A percentile compares a stretch with the other conserved stretches of the same genome.
These are phyloP conservation scores for Mustela nigripes DNA, from an alignment of 2,113 vertebrate genomes.

Conservation along the genomic window DNA sequence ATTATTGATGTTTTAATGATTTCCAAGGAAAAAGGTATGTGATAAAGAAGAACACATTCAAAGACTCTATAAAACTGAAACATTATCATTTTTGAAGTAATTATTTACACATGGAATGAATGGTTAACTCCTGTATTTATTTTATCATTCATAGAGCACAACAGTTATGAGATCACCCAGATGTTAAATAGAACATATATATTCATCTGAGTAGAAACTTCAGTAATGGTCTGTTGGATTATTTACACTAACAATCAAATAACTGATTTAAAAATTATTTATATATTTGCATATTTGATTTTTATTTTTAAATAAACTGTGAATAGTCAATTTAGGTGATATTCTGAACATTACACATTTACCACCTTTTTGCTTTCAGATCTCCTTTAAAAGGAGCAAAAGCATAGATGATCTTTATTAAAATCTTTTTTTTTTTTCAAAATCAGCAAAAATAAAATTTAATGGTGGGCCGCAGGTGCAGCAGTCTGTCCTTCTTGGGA, in stretches of 20 bases:
- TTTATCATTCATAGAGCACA: not conserved
- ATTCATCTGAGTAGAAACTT: not conserved
- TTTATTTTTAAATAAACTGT: slow-evolving; percentile 33
- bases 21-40: not conserved
- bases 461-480: slow-evolving; percentile 49
- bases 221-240: not conserved
- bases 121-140: not conserved
- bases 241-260: slow-evolving; percentile 47
- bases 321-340: not conserved
- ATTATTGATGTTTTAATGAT: not conserved
- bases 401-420: not conserved
- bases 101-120: not conserved
- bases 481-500: not conserved
- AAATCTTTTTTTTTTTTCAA: not conserved
- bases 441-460: slow-evolving; percentile 67
- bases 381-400: not conserved
- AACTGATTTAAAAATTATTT: not conserved
- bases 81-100: not conserved
- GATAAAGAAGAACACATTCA: not conserved
- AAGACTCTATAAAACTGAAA: slow-evolving; percentile 1
- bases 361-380: not conserved
- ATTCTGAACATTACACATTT: not conserved
- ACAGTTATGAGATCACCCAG: not conserved
- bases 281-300: not conserved
- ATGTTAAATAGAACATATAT: not conserved